Evolutionary conservation across 2,797 vertebrate genomes (phyloP).

Genomic region (Megaceryle alcyon): DNA sequence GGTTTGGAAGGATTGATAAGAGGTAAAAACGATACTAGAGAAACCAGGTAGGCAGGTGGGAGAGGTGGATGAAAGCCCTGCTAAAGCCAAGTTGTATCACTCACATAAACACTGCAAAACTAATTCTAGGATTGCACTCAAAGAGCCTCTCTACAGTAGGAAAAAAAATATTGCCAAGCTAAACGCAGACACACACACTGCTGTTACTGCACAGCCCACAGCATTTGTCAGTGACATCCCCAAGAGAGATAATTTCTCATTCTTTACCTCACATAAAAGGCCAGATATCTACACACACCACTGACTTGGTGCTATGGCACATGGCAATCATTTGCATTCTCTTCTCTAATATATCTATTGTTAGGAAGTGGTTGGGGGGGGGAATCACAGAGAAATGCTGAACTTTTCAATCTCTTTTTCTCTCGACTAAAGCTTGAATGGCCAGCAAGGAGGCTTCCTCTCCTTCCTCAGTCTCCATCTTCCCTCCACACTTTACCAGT

Average conservation of each 20-base stretch:
- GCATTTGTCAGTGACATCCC: neutral
- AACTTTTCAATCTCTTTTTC: neutral
- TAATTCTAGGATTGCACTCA: neutral
- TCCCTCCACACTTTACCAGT: neutral
- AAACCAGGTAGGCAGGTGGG: neutral
- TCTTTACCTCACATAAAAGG: neutral
- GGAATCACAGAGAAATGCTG: neutral
- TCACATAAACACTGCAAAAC: neutral
- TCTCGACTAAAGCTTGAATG: neutral
- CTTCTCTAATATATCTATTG: neutral
- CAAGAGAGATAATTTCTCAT: neutral
- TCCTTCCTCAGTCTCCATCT: neutral
- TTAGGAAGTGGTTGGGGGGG: neutral
- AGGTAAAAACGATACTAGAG: neutral
- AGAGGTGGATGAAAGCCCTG: neutral
- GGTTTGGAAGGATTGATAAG: neutral
- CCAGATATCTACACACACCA: neutral
- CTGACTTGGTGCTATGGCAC: neutral
- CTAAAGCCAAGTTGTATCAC: neutral
- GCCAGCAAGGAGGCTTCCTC: neutral
- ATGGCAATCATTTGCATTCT: neutral
- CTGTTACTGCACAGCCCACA: neutral
- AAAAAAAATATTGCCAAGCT: neutral
- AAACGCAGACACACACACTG: neutral
- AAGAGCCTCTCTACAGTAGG: neutral